Evolutionary conservation across 2,888 invertebrate genomes (phyloP).

Genomic region (Aporophyla lueneburgensis): DNA sequence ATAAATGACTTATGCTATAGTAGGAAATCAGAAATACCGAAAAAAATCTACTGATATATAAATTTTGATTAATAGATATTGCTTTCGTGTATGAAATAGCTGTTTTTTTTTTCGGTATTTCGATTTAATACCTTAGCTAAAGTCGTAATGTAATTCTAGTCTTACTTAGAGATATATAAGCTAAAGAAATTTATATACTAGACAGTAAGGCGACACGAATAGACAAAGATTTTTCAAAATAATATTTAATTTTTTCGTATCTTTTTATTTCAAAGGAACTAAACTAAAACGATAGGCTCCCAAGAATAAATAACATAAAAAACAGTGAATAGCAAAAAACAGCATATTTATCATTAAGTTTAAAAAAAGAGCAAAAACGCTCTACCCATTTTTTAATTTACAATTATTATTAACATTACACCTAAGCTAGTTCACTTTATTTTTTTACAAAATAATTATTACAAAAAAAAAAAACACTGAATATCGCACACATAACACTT

Average conservation of each 20-base stretch:
- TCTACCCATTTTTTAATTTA: slow-evolving; percentile 53
- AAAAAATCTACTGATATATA: neutral
- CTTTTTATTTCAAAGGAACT: slow-evolving; percentile 15
- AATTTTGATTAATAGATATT: neutral
- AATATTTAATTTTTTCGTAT: neutral
- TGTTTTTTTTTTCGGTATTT: neutral
- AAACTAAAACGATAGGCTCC: slow-evolving; percentile 40
- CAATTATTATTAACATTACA: slow-evolving; percentile 60
- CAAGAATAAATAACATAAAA: slow-evolving; percentile 32
- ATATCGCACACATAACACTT: slow-evolving; percentile 64
- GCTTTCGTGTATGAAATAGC: neutral
- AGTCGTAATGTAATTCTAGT: neutral
- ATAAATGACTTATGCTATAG: neutral
- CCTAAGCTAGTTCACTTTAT: slow-evolving; percentile 63
- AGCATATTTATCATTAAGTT: slow-evolving; percentile 41
- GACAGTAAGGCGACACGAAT: neutral
- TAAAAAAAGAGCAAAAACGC: slow-evolving; percentile 61
- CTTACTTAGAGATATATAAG: neutral
- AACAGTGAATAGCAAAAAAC: slow-evolving; percentile 34
- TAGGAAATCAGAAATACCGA: neutral
- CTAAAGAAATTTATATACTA: neutral
- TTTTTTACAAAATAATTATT: slow-evolving; percentile 64
- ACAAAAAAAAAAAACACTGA: slow-evolving; percentile 48
- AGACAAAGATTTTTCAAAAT: neutral
- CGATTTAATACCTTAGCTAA: neutral